Percentiles rank a stretch among this genome's conserved stretches.
Evolutionary conservation across 2,113 vertebrate species (phyloP).

Genomic region (Muscicapa adusta): DNA sequence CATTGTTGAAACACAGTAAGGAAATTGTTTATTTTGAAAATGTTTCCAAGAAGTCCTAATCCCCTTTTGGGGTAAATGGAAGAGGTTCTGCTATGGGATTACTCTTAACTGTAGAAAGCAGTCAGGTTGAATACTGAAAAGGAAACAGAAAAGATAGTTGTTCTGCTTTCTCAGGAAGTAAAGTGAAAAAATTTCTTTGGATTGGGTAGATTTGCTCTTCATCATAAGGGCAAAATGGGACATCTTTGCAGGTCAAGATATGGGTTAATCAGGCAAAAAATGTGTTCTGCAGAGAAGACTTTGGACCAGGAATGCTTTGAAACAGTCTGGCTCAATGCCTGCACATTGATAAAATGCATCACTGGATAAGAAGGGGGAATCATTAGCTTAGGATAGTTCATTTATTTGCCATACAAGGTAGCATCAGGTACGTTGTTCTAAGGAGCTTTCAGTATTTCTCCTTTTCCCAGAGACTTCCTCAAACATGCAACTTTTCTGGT

Average conservation of each 20-base stretch:
- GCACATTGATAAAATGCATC: neutral
- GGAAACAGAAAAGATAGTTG: neutral
- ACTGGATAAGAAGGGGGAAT: neutral
- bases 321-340: neutral
- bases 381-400: neutral
- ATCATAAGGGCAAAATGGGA: neutral
- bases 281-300: neutral
- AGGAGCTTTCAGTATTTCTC: neutral
- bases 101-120: neutral
- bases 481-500: neutral
- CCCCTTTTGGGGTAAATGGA: neutral
- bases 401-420: neutral
- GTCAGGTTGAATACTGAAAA: neutral
- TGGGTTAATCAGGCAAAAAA: neutral
- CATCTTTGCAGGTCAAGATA: neutral
- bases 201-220: neutral
- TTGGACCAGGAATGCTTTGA: neutral
- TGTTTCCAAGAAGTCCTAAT: constrained; percentile 11
- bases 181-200: neutral
- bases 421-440: neutral
- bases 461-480: neutral
- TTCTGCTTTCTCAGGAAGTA: neutral
- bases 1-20: constrained; percentile 13
- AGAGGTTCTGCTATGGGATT: neutral
- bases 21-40: constrained; percentile 12